Conservation (phyloP, 2,797 vertebrate species). For the Cyprinella venusta region DNA sequence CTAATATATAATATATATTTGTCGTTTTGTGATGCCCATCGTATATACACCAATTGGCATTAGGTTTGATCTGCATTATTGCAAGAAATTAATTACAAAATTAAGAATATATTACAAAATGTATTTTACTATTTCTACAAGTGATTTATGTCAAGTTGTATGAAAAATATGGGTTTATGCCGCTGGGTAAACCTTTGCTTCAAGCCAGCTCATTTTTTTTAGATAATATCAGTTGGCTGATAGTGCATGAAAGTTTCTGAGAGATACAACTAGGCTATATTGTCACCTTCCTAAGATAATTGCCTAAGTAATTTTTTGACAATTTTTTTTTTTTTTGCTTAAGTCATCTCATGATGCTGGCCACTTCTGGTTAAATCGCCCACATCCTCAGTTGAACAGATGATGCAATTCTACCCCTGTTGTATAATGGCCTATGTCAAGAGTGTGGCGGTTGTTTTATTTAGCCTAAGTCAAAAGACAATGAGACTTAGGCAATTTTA, state of each 20-base stretch:
- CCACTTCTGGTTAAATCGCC: no score
- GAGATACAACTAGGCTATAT: not conserved
- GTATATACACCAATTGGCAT: not conserved
- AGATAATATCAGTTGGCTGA: slow-evolving; percentile 5
- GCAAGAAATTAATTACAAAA: no score
- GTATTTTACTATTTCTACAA: not conserved
- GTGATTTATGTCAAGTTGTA: slow-evolving; percentile 11
- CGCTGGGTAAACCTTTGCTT: slow-evolving; percentile 18
- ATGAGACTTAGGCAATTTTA: no score
- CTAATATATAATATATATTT: not conserved
- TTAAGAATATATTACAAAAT: not conserved
- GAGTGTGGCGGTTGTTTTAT: no score
- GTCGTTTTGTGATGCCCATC: not conserved
- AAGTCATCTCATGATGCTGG: no score
- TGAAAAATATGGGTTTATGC: slow-evolving; percentile 34
- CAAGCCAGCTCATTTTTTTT: slow-evolving; percentile 4
- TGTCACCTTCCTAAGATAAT: no score
- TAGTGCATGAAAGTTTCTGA: not conserved
- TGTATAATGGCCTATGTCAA: no score
- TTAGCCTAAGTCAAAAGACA: no score
- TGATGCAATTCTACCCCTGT: no score
- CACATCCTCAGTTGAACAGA: no score
- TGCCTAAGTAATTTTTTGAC: no score
- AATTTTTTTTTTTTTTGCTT: no score
- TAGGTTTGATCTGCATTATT: not conserved